Conservation (phyloP, 1,140 invertebrate genomes). For the Holcopasites calliopsidis region DNA sequence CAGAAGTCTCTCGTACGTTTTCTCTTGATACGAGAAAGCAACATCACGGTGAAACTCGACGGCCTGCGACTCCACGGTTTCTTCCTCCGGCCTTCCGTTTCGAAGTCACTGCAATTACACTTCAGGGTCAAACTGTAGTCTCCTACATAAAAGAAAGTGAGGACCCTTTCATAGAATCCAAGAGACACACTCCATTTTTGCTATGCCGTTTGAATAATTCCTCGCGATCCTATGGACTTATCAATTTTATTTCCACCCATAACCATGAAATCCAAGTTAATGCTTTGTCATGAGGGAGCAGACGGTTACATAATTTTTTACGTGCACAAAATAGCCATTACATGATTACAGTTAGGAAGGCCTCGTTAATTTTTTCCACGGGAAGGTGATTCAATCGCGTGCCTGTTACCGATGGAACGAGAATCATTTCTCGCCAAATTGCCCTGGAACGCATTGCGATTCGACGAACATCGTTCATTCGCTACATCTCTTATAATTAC, state of each 20-base stretch:
- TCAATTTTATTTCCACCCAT: background rate
- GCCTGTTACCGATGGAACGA: background rate
- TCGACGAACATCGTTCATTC: background rate
- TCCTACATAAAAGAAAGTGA: background rate
- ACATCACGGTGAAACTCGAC: background rate
- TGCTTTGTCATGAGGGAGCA: no score
- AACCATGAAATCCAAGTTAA: background rate
- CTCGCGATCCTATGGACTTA: no score
- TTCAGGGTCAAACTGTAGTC: background rate
- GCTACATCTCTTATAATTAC: background rate
- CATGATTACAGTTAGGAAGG: constrained; percentile 28
- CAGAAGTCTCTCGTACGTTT: constrained; percentile 24
- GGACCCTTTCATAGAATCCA: no score
- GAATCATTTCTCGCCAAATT: background rate
- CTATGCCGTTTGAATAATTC: background rate
- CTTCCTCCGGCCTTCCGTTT: background rate
- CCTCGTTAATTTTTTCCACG: constrained; percentile 27
- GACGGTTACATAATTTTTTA: constrained; percentile 19
- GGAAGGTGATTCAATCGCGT: constrained; percentile 1
- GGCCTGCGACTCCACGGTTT: constrained; percentile 2
- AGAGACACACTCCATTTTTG: no score
- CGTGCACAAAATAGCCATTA: constrained; percentile 6
- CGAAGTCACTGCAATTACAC: background rate
- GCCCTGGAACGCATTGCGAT: no score
- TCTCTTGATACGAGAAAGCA: background rate